A percentile compares a stretch with the other conserved stretches of the same genome.
These are phyloP conservation scores for Andrena bucephala DNA, from an alignment of 2,888 invertebrate genomes.

Conservation along the genomic window DNA sequence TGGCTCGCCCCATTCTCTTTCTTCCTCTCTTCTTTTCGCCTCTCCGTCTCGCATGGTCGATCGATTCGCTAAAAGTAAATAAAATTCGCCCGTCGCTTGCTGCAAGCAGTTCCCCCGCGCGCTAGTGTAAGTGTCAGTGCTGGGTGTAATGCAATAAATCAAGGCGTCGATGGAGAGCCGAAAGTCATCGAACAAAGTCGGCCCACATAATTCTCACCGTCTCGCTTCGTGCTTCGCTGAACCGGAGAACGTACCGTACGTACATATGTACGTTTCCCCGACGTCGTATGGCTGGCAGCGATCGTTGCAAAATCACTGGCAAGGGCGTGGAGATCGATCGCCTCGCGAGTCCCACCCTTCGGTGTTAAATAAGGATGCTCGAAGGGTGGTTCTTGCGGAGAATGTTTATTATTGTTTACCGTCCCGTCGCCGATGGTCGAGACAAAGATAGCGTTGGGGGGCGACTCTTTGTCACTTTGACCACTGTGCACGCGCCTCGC, in stretches of 20 bases:
- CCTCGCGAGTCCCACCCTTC: neutral
- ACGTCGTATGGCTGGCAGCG: neutral
- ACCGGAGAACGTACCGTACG: slow-evolving; percentile 2
- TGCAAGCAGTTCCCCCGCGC: slow-evolving; percentile 40
- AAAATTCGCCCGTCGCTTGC: slow-evolving; percentile 77
- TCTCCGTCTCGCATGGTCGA: slow-evolving; percentile 65
- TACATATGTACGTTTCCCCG: neutral
- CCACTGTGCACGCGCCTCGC: neutral
- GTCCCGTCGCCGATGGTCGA: neutral
- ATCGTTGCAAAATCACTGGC: neutral
- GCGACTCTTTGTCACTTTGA: neutral
- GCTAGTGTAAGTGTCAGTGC: slow-evolving; percentile 68
- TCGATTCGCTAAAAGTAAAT: slow-evolving; percentile 83
- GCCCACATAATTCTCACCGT: slow-evolving; percentile 49
- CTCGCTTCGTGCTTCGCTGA: slow-evolving; percentile 17
- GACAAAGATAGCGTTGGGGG: neutral
- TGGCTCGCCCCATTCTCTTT: slow-evolving; percentile 5
- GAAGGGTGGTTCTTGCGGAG: neutral
- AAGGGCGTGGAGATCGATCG: slow-evolving; percentile 12
- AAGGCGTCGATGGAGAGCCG: slow-evolving; percentile 65
- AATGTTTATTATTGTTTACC: slow-evolving; percentile 3
- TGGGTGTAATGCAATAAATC: slow-evolving; percentile 73
- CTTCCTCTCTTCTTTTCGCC: slow-evolving; percentile 9
- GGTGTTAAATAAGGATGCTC: slow-evolving; percentile 2
- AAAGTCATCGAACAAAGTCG: slow-evolving; percentile 70